These are phyloP conservation scores for Halichoeres trimaculatus DNA, from an alignment of 2,113 vertebrate species.

Conservation along the genomic window DNA sequence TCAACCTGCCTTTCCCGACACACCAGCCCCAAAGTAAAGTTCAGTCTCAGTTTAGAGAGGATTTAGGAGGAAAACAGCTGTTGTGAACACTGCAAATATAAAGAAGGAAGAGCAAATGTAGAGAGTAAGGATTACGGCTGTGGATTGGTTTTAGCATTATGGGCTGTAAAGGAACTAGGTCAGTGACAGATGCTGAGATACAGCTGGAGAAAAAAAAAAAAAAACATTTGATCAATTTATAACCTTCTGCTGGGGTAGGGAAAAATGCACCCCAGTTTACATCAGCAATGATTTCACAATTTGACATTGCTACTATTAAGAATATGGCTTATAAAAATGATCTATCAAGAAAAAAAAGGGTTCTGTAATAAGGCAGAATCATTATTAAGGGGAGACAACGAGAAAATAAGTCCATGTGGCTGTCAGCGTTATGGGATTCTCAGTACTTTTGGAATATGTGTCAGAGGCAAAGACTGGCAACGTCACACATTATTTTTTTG, in stretches of 20 bases:
- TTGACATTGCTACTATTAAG: no score
- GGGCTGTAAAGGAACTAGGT: constrained; percentile 44
- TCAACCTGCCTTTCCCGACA: constrained; percentile 52
- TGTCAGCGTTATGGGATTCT: constrained; percentile 14
- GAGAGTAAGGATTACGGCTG: constrained; percentile 38
- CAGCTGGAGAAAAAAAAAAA: background rate
- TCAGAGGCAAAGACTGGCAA: background rate
- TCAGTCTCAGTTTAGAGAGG: constrained; percentile 65
- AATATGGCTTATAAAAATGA: no score
- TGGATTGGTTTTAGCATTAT: constrained; percentile 26
- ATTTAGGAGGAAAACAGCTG: constrained; percentile 65
- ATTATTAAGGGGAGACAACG: no score
- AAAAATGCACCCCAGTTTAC: no score
- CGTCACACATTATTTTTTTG: no score
- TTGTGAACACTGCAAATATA: constrained; percentile 49
- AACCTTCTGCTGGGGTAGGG: no score
- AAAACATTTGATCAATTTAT: constrained; percentile 27
- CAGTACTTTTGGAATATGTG: constrained; percentile 1
- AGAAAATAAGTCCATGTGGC: no score
- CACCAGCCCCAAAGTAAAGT: constrained; percentile 44
- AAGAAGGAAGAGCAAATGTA: constrained; percentile 44
- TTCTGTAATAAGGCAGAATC: no score
- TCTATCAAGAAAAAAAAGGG: no score
- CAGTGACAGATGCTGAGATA: constrained; percentile 37
- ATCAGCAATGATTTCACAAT: no score